Conservation (phyloP, 2,797 vertebrate species). For the Crenichthys baileyi region DNA sequence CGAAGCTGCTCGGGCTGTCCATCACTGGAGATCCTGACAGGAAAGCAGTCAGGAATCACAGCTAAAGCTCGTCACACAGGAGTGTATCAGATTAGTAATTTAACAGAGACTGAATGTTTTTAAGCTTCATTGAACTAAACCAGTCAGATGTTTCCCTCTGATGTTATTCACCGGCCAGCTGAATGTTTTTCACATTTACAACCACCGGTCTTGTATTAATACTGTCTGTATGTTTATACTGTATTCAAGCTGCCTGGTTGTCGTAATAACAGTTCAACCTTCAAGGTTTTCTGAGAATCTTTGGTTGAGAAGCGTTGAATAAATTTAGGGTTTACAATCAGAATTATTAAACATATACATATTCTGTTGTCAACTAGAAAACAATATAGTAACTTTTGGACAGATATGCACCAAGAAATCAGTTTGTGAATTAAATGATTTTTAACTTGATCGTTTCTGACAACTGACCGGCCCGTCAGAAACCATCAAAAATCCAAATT, state of each 20-base stretch:
- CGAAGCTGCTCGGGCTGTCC: constrained; percentile 36
- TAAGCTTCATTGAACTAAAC: neutral
- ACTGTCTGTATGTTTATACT: neutral
- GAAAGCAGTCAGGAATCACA: neutral
- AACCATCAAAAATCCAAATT: no score
- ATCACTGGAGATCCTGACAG: constrained; percentile 48
- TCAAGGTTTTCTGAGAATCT: neutral
- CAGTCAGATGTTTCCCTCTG: neutral
- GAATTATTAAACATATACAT: no score
- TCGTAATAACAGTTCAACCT: neutral
- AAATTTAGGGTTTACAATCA: no score
- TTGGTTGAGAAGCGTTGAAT: neutral
- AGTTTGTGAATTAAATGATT: no score
- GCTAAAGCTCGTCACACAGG: neutral
- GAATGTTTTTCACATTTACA: neutral
- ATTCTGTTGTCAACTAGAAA: no score
- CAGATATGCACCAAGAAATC: no score
- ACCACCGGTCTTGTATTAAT: neutral
- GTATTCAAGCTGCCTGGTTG: neutral
- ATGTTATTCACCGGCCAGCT: no score
- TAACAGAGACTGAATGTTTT: neutral
- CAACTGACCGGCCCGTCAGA: no score
- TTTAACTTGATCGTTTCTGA: no score
- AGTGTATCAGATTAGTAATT: no score
- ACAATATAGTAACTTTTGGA: no score